Base-by-base conservation (phyloP, 1,140 invertebrate genomes). In the Asbolus verrucosus region DNA sequence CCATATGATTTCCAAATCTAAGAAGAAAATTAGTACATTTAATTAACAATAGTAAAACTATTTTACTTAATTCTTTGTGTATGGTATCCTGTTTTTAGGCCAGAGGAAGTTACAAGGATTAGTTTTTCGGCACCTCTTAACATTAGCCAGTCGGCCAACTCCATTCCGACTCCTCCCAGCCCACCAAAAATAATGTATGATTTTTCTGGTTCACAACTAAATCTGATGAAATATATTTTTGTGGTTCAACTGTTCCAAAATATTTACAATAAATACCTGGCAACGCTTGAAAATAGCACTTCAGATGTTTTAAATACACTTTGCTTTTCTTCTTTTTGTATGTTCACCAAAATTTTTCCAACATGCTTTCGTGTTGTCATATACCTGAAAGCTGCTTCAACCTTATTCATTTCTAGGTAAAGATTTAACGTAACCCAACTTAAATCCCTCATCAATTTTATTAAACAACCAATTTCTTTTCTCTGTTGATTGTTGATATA, bases 101-200 rank as follows among this genome's bases (percentile, higher is more conserved):
- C 94, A 62, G 86, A 86, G 72, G 94, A 86, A 1, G 94, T 95
- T 0, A 90, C 94, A 0, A 98, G 83, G 1, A 97, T 83, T 0
- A 98, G 73, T 75, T 91, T 91, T 67, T 83, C 88, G 4, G 90
- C 93, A 1, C 94, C 95, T 76, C 94, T 84, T 18, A 91, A 78
- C 9, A 94, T 85, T 65, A 97, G 83, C 94, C 95, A 97, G 77
- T 95, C 90, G 1, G 89, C 88, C 39, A 98, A 78, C 80, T 98
- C 95, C n/a, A 98, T 83, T 27, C 95, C 95, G 80, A 98, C 95
- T 1, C 94, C 94, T 21, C 94, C 95, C 0, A 97, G 83, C 66
- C 95, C 95, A 31, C 95, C 89, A 1, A 86, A 82, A 0, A 91
- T 84, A 0, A 90, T 76, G 72, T 88, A 89, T 0, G 63, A 78